Percentiles rank a stretch among this genome's conserved stretches.
Evolutionary conservation across 2,113 vertebrate genomes (phyloP).

Genomic region (Daboia siamensis): DNA sequence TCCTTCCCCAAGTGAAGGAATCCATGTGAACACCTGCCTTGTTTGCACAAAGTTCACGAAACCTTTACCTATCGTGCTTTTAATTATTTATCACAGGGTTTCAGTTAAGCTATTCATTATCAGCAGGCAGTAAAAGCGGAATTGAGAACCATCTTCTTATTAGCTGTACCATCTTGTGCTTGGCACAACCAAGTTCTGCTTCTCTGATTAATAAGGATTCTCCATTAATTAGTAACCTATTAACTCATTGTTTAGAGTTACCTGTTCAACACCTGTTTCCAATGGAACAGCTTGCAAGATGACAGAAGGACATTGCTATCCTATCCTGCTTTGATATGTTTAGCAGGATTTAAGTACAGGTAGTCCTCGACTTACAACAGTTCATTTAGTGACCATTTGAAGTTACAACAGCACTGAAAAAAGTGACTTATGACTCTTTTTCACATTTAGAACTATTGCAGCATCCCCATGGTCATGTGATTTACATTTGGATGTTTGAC

Average conservation of each 20-base stretch:
- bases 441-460: no score
- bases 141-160: not conserved
- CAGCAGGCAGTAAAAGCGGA: not conserved
- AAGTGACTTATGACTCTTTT: no score
- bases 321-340: no score
- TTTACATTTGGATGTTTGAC: no score
- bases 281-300: not conserved
- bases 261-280: not conserved
- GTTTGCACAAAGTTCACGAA: not conserved
- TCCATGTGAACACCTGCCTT: not conserved
- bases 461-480: no score
- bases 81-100: not conserved
- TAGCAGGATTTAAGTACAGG: not conserved
- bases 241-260: not conserved
- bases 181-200: not conserved
- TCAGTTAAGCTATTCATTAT: not conserved
- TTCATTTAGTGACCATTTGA: no score
- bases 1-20: not conserved
- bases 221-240: slow-evolving; percentile 7
- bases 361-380: not conserved
- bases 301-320: not conserved
- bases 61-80: not conserved
- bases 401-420: no score
- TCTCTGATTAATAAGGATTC: not conserved
- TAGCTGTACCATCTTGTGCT: not conserved